Base-by-base conservation (phyloP, 2,797 vertebrate species). In the Astyanax mexicanus region DNA sequence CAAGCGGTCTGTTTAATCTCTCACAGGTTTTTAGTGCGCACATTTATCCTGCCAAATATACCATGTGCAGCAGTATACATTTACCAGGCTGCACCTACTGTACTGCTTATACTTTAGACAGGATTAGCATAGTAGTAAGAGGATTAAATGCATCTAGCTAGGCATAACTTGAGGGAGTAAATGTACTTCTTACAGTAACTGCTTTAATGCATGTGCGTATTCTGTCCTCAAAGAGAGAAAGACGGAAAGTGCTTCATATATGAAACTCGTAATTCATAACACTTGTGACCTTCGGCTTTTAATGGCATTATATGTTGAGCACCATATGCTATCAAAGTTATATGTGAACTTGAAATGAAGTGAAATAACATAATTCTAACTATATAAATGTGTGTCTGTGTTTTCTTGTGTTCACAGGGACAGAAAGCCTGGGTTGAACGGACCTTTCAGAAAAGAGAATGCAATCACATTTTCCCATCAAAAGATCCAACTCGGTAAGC, bases 391-490 rank as follows among this genome's bases (percentile, higher is more conserved):
- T n/a, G n/a, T n/a, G n/a, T n/a, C n/a, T n/a, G n/a, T 80, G 84
- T 32, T 81, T 68, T 65, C 55, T 32, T 83, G 69, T 74, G 47
- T 75, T 78, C 78, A 21, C 84, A 99, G 97, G 93, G 92, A 78
- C 95, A 96, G 78, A 98, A 92, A 88, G 93, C 91, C 73, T 99
- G 98, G 98, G 96, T 99, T 82, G 98, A 99, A 85, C 98, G 94
- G 85, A 98, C 94, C 8, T 99, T 99, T 86, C 87, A 88, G 49
- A 98, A 97, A 90, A 93, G 95, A 88, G 97, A 99, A 93, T 99
- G 98, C 76, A 84, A 95, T 84, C 94, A 92, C 73, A 84, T 97
- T 78, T 94, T 97, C 88, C 95, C 95, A 79, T 96, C 85, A 83
- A 99, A 97, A 89, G 98, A 99, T 61, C 72, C 87, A 13, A 94